phyloP scores from a whole-genome alignment of 2,113 vertebrate species.

The Perccottus glenii region DNA sequence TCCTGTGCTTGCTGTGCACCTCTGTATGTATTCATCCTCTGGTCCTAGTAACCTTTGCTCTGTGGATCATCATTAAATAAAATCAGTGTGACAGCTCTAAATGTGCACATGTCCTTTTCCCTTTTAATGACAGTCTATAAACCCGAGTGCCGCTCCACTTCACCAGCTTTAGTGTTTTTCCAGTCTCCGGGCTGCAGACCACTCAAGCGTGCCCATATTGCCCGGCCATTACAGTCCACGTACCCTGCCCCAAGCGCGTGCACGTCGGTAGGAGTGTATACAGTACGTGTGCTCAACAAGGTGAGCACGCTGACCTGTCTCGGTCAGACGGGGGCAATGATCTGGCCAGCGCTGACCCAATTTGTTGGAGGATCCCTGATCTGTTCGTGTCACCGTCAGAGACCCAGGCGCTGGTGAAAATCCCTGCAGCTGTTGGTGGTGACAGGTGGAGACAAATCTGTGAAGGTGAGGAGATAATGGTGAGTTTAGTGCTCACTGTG shows the following conservation, averaged over 20 bases:
- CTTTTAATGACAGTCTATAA: constrained; percentile 36
- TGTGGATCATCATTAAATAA: constrained; percentile 34
- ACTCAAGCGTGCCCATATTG: constrained; percentile 25
- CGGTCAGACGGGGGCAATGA: constrained; percentile 54
- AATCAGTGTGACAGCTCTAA: constrained; percentile 27
- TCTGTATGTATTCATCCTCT: background rate
- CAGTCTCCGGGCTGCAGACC: background rate
- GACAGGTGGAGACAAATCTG: constrained; percentile 42
- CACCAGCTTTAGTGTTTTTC: constrained; percentile 37
- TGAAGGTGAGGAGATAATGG: constrained; percentile 3
- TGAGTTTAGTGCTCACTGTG: background rate
- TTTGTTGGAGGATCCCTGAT: constrained; percentile 58
- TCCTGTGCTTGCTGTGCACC: no score
- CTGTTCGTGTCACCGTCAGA: constrained; percentile 59
- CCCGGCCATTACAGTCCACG: constrained; percentile 12
- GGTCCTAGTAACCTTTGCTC: constrained; percentile 16
- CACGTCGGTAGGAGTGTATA: constrained; percentile 1
- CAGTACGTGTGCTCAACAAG: constrained; percentile 52
- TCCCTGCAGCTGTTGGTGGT: constrained; percentile 52
- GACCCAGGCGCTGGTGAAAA: no score
- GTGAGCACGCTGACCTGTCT: constrained; percentile 61
- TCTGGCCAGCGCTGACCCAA: constrained; percentile 65
- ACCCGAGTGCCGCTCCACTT: constrained; percentile 37
- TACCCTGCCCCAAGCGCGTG: constrained; percentile 30
- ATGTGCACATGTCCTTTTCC: constrained; percentile 30